Evolutionary conservation across 2,113 vertebrate genomes (phyloP).

Genomic region (Corythornis vintsioides): DNA sequence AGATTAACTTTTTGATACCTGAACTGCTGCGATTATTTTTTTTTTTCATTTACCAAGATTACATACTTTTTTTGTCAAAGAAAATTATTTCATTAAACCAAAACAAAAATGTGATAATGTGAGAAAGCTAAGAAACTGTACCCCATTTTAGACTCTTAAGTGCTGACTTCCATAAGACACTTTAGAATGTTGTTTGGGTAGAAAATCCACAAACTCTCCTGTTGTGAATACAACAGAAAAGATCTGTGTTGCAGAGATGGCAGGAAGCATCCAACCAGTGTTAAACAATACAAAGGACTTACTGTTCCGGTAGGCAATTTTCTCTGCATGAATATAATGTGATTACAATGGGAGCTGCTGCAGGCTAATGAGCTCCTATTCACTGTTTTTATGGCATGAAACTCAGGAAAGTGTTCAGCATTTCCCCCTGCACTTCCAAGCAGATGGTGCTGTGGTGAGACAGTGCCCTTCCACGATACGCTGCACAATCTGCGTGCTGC

Average conservation of each 20-base stretch:
- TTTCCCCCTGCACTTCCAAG: neutral
- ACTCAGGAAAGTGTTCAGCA: neutral
- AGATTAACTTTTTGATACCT: neutral
- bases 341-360: slow-evolving; percentile 62
- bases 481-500: neutral
- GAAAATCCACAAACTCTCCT: neutral
- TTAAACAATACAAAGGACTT: slow-evolving; percentile 26
- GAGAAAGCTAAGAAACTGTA: neutral
- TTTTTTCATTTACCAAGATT: neutral
- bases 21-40: neutral
- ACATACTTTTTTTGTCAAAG: neutral
- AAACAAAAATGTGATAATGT: neutral
- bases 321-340: slow-evolving; percentile 59
- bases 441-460: slow-evolving; percentile 10
- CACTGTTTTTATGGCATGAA: slow-evolving; percentile 22
- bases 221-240: neutral
- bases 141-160: neutral
- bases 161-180: neutral
- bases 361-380: slow-evolving; percentile 53
- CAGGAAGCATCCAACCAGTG: slow-evolving; percentile 24
- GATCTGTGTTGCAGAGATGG: neutral
- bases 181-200: neutral
- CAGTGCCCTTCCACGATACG: neutral
- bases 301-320: slow-evolving; percentile 29
- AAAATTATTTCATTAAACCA: neutral